These are phyloP conservation scores for Scleropages formosus DNA, from an alignment of 2,797 vertebrate species.

Conservation along the genomic window DNA sequence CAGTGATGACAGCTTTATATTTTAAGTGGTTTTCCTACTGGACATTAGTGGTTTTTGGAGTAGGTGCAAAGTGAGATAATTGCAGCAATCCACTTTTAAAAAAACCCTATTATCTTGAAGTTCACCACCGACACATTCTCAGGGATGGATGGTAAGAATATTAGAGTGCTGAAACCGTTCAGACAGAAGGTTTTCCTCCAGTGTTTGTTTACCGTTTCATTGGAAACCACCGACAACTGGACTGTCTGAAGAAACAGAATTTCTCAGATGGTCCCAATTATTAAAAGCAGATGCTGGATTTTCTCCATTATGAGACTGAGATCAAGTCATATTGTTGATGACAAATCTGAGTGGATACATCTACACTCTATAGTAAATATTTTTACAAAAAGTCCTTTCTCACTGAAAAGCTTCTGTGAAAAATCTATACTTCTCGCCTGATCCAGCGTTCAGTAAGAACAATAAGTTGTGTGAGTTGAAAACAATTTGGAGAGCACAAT, in stretches of 20 bases:
- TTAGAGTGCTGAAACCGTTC: not conserved
- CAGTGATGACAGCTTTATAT: too few species aligned
- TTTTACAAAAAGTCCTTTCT: too few species aligned
- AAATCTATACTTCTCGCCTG: too few species aligned
- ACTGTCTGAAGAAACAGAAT: constrained; percentile 2
- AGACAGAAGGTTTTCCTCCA: not conserved
- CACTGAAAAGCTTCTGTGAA: too few species aligned
- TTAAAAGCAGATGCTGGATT: constrained; percentile 4
- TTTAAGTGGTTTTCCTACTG: not conserved
- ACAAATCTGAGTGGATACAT: too few species aligned
- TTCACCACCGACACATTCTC: too few species aligned
- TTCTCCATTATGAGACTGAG: too few species aligned
- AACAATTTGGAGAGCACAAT: too few species aligned
- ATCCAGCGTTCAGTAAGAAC: too few species aligned
- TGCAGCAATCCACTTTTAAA: not conserved
- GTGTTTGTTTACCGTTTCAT: not conserved
- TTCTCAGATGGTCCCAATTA: not conserved
- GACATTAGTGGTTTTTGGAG: not conserved
- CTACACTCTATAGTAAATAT: too few species aligned
- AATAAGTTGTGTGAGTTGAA: too few species aligned
- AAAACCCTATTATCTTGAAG: not conserved
- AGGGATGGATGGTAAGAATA: not conserved
- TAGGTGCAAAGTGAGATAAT: not conserved
- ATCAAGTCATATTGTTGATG: too few species aligned
- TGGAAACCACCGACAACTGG: not conserved